Base-by-base conservation (phyloP, 2,888 invertebrate species). In the Odontocerum albicorne region DNA sequence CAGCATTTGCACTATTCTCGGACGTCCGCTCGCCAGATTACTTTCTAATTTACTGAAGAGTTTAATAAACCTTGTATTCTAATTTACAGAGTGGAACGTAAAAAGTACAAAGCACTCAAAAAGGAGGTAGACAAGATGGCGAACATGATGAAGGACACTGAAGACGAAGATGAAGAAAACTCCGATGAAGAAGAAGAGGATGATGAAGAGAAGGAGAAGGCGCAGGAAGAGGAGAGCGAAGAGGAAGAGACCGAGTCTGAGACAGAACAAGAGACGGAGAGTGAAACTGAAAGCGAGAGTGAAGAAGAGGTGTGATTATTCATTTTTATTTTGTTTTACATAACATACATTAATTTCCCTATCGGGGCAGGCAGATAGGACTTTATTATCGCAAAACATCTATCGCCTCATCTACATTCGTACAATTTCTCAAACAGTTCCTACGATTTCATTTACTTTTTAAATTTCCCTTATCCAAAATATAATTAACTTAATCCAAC, bases 71-170 rank as follows among this genome's bases (percentile, higher is more conserved):
- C 8, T 38, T 65, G 65, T 52, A 15, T 16, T 47, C 7, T 12
- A 35, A 42, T 13, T 56, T 54, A 44, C 65, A 85, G 84, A 64
- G 87, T 88, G 33, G 92, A 91, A 65, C 90, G 88, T 66, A 86
- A 86, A 66, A 90, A 90, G 71, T 91, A 87, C 72, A 90, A 88
- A 67, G 84, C 84, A 63, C 71, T 93, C 35, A 90, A 92, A 69
- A 90, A 90, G 62, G 92, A 93, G 74, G 92, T 92, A 7, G 90
- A 92, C 66, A 92, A 92, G 73, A 93, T 93, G 92, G 92, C 92
- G 0, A 87, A 87, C 12, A 80, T 92, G 66, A 87, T 93, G 87
- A 91, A 88, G 64, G 89, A 90, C 65, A 84, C 86, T 1, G 87
- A 86, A 4, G 88, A 87, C 1, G 85, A 85, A 0, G 84, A 84